Conservation (phyloP, 2,888 invertebrate species). For the Druceiella hillmani region DNA sequence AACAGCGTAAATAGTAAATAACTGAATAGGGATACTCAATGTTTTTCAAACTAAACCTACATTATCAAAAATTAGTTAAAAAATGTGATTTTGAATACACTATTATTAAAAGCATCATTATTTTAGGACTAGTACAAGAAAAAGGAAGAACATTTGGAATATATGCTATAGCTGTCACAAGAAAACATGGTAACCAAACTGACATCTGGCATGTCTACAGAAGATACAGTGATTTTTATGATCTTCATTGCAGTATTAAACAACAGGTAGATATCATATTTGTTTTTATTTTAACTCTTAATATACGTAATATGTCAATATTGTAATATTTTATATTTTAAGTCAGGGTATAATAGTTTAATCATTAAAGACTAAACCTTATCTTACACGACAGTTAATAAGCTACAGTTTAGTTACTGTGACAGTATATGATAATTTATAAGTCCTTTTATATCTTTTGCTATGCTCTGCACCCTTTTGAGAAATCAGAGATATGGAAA, state of each 20-base stretch:
- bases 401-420: too few species aligned
- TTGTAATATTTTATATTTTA: neutral
- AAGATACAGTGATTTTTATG: constrained; percentile 91
- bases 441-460: too few species aligned
- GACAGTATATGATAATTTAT: too few species aligned
- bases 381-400: too few species aligned
- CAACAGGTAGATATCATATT: constrained; percentile 50
- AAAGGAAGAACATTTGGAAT: constrained; percentile 83
- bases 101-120: constrained; percentile 1
- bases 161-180: constrained; percentile 77
- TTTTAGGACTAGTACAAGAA: constrained; percentile 69
- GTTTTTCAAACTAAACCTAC: too few species aligned
- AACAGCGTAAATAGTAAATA: too few species aligned
- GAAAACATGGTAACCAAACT: constrained; percentile 58
- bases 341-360: too few species aligned
- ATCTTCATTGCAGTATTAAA: constrained; percentile 76
- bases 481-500: too few species aligned
- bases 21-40: too few species aligned
- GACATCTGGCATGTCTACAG: constrained; percentile 90
- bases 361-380: too few species aligned
- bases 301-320: neutral
- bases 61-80: too few species aligned
- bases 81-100: constrained; percentile 1
- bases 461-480: too few species aligned
- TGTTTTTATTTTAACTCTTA: constrained; percentile 5